A percentile compares a stretch with the other conserved stretches of the same genome.
These are phyloP conservation scores for Phymatocera aterrima DNA, from an alignment of 2,888 invertebrate genomes.

Conservation along the genomic window DNA sequence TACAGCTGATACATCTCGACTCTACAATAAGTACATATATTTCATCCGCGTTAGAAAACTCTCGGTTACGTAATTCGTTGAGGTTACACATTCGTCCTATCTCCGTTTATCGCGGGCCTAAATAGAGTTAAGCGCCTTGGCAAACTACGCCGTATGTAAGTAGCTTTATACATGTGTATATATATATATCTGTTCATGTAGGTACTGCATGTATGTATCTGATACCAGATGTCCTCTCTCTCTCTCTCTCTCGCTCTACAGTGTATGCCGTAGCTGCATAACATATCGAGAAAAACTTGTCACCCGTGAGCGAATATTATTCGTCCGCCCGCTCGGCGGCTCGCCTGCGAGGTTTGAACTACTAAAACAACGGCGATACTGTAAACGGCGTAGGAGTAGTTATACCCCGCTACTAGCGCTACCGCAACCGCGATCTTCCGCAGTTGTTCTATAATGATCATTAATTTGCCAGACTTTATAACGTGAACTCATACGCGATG, in stretches of 20 bases:
- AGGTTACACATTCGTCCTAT: slow-evolving; percentile 20
- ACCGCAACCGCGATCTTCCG: too few relatives aligned
- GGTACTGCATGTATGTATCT: too few relatives aligned
- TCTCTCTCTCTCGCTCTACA: not conserved
- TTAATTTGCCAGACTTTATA: too few relatives aligned
- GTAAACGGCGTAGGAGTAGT: too few relatives aligned
- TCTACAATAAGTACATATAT: not conserved
- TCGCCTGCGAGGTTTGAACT: too few relatives aligned
- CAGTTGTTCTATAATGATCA: too few relatives aligned
- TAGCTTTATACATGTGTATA: too few relatives aligned
- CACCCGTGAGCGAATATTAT: slow-evolving; percentile 49
- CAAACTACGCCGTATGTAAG: slow-evolving; percentile 36
- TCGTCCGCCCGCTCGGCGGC: too few relatives aligned
- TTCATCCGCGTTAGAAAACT: not conserved
- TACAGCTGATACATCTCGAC: slow-evolving; percentile 29
- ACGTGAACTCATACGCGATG: too few relatives aligned
- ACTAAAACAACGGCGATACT: too few relatives aligned
- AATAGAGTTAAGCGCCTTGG: slow-evolving; percentile 37
- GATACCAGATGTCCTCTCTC: too few relatives aligned
- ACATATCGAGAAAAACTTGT: slow-evolving; percentile 19
- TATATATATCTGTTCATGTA: not conserved
- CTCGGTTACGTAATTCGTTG: slow-evolving; percentile 1
- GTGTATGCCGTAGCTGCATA: not conserved
- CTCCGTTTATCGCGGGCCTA: slow-evolving; percentile 40
- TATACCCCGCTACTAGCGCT: too few relatives aligned